phyloP scores from a whole-genome alignment of 1,140 invertebrate species.

The Ips typographus region DNA sequence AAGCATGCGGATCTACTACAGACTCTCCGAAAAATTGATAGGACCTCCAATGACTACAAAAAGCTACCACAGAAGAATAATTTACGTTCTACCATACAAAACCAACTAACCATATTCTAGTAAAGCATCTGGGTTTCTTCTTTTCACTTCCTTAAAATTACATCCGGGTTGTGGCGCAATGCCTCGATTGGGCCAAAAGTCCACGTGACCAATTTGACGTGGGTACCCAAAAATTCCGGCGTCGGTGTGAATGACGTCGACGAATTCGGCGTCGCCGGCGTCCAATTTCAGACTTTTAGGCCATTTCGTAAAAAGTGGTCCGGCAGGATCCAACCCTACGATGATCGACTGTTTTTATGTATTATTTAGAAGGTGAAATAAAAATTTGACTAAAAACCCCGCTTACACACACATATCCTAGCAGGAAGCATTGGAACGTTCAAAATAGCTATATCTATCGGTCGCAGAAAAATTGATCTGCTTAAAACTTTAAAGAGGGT shows the following conservation, averaged over 20 bases:
- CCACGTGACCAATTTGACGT: slow-evolving; percentile 65
- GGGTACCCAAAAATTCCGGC: slow-evolving; percentile 65
- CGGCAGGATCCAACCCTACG: slow-evolving; percentile 60
- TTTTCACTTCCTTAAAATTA: slow-evolving; percentile 53
- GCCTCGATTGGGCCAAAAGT: slow-evolving; percentile 73
- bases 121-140: slow-evolving; percentile 45
- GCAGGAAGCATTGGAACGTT: no score
- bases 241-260: slow-evolving; percentile 78
- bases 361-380: no score
- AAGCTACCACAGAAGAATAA: slow-evolving; percentile 56
- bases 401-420: no score
- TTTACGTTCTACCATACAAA: background rate
- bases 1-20: slow-evolving; percentile 59
- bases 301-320: slow-evolving; percentile 56
- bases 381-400: no score
- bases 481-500: slow-evolving; percentile 27
- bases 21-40: slow-evolving; percentile 70
- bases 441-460: background rate
- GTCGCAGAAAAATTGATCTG: slow-evolving; percentile 30
- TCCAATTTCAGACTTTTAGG: slow-evolving; percentile 53
- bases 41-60: slow-evolving; percentile 73
- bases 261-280: slow-evolving; percentile 67
- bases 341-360: background rate
- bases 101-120: slow-evolving; percentile 43
- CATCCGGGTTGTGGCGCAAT: slow-evolving; percentile 66